Evolutionary conservation across 2,113 vertebrate species (phyloP), one percentile per base, ranked within the genome.

Genomic region (Labrus mixtus): DNA sequence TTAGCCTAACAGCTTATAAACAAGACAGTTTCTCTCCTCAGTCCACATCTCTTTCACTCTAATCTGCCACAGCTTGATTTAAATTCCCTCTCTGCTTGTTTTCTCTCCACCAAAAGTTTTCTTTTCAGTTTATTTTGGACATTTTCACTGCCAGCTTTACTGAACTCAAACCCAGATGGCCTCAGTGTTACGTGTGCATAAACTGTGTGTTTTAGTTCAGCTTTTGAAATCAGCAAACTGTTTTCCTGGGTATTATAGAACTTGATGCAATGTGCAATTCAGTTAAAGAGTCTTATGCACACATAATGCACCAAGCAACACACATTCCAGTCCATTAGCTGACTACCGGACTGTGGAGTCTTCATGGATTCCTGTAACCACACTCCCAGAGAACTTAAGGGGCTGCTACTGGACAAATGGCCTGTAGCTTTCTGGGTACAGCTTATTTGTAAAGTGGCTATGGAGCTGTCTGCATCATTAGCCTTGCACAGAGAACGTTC

Each of bases 391-490:
- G 20, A 64, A 12, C 15, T 23, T 15, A 41, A 25, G 45, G 25
- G 36, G n/a, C 68, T 79, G 54, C 56, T 46, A 43, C 41, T 62
- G 51, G 61, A 80, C 20, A 74, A 59, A 58, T 77, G 56, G 64
- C 8, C 8, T 65, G 23, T 58, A 20, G n/a, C 48, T 51, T 20
- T 65, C 29, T 41, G 17, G 29, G 15, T 13, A 22, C 41, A 36
- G 39, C 25, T 70, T n/a, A 53, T 54, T 67, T 62, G 22, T 16
- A 37, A 65, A 53, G 51, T 51, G 22, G 10, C 17, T 13, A 22
- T 53, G 41, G 23, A 37, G 50, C 19, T 48, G 19, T 53, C 8
- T 64, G 63, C 10, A 59, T 13, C 25, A 7, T 62, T 45, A 41
- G 16, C 13, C 39, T 17, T 41, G 29, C 22, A 53, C 53, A 53